Conservation (phyloP, 2,888 invertebrate species). For the Dione vanillae region DNA sequence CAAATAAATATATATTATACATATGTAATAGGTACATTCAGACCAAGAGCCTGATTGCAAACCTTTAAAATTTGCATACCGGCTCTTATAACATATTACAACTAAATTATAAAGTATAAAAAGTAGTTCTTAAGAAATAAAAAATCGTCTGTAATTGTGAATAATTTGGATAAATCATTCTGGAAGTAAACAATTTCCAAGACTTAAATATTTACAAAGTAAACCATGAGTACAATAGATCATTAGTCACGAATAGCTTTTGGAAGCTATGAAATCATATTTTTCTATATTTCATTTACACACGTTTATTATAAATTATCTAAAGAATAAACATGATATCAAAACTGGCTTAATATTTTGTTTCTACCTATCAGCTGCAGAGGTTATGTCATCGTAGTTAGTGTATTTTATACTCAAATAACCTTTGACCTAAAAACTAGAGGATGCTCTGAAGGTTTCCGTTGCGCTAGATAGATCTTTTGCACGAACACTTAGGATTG, state of each 20-base stretch:
- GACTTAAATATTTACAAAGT: constrained; percentile 20
- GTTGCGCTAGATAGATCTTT: constrained; percentile 8
- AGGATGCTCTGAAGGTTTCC: constrained; percentile 2
- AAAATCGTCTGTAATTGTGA: background rate
- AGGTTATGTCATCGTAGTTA: background rate
- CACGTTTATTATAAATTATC: background rate
- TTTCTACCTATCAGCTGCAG: background rate
- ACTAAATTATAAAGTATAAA: background rate
- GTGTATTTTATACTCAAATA: background rate
- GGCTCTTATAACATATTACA: background rate
- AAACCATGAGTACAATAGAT: constrained; percentile 15
- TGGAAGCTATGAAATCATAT: constrained; percentile 1
- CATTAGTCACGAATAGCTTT: constrained; percentile 8
- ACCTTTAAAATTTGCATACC: background rate
- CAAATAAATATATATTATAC: background rate
- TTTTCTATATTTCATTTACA: constrained; percentile 5
- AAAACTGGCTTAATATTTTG: background rate
- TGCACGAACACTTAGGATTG: background rate
- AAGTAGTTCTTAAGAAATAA: background rate
- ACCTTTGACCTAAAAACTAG: constrained; percentile 14
- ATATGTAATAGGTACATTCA: background rate
- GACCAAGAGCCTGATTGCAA: no score
- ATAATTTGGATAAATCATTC: background rate
- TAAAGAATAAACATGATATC: background rate
- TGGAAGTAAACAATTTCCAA: background rate